Base-by-base conservation (phyloP, 53 echinoderm and acorn worm species). In the Crossaster papposus region DNA sequence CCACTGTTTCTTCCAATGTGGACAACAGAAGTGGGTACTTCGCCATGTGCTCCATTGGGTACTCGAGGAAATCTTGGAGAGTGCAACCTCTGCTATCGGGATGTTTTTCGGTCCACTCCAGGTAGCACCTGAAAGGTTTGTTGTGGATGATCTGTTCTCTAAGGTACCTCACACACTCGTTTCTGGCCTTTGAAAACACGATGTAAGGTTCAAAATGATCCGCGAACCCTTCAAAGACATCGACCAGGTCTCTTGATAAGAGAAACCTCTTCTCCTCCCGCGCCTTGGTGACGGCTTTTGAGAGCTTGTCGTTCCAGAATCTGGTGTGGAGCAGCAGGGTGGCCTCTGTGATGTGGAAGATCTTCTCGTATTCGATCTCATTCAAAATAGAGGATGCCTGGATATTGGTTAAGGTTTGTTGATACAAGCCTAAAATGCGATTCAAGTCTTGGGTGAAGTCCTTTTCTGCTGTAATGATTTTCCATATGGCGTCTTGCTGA, bases 401-500 rank as follows among this genome's bases (percentile, higher is more conserved):
- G 33, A 80, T 58, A 54, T 55, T 55, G 30, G 54, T 23, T 1
- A 80, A 33, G 2, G 54, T 30, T 54, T 58, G 2, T n/a, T 54
- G 30, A 31, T 80, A 54, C 54, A 80, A 20, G 82, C 94, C 93
- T 68, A 93, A 90, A n/a, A 98, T 94, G 79, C 94, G 89, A 65
- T 94, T 92, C 78, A 96, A 81, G 50, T 96, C 88, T 71, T 92
- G 88, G 79, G 96, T 96, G 80, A 91, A 96, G 24, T 70, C 85
- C 7, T 82, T 88, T 78, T 98, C 98, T 58, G 96, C 92, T 23
- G 72, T 77, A 12, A 96, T 68, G 65, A 96, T 92, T 71, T 96
- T 92, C 94, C 98, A 96, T 81, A 98, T 93, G 20, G 93, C 93
- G 75, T 98, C 98, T 84, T 96, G 96, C 58, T 93, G 92, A 30